Evolutionary conservation across 1,140 invertebrate species (phyloP).

Genomic region (Pseudachorutes palmiensis): DNA sequence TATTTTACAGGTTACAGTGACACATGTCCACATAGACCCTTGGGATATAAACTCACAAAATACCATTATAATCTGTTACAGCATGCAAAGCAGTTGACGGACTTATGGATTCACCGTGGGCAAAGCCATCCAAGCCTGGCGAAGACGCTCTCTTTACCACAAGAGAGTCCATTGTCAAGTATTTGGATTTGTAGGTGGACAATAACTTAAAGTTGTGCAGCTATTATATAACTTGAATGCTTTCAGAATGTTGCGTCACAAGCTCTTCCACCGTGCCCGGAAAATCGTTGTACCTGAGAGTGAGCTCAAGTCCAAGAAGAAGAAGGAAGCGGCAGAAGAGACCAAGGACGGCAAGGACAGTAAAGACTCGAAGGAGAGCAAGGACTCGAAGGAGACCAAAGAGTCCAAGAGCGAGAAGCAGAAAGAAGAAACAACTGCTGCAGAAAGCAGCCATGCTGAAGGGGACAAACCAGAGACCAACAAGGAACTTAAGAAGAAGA

Average conservation of each 20-base stretch:
- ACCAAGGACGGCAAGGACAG: conserved; percentile 53
- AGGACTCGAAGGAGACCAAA: conserved; percentile 51
- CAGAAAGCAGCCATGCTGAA: conserved; percentile 49
- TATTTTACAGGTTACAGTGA: conserved; percentile 74
- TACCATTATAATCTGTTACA: conserved; percentile 37
- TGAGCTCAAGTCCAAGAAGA: conserved; percentile 57
- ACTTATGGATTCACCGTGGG: conserved; percentile 85
- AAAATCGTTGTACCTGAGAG: conserved; percentile 72
- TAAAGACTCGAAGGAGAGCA: conserved; percentile 49
- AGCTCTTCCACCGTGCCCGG: conserved; percentile 89
- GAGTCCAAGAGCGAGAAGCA: conserved; percentile 48
- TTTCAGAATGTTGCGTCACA: conserved; percentile 71
- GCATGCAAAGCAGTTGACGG: conserved; percentile 81
- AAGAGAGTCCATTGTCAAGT: conserved; percentile 68
- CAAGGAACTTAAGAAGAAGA: conserved; percentile 40
- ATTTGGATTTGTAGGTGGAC: conserved; percentile 56
- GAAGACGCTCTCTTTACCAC: conserved; percentile 70
- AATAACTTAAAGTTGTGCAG: conserved; percentile 23
- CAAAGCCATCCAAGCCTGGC: conserved; percentile 52
- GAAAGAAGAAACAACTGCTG: conserved; percentile 46
- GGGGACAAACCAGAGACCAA: conserved; percentile 41
- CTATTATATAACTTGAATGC: conserved; percentile 26
- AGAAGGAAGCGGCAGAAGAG: conserved; percentile 48
- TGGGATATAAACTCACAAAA: background rate
- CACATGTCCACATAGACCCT: background rate